A percentile compares a stretch with the other conserved stretches of the same genome.
Conservation (phyloP, 2,113 vertebrate genomes). For the Gracilinanus agilis region DNA sequence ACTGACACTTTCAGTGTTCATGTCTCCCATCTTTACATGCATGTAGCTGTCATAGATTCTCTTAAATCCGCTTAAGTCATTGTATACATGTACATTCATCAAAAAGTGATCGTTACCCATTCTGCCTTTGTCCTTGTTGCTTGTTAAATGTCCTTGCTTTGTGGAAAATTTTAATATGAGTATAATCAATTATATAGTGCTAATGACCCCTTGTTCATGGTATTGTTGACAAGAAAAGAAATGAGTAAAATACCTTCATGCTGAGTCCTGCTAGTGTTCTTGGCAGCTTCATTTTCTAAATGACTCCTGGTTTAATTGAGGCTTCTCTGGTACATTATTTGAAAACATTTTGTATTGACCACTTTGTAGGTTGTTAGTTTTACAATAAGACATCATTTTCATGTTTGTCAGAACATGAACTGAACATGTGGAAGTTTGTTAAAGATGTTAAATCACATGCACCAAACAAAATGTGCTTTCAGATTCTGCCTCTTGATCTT, state of each 20-base stretch:
- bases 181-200: slow-evolving; percentile 4
- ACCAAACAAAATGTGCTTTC: background rate
- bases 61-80: slow-evolving; percentile 4
- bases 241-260: background rate
- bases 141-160: background rate
- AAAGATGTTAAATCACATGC: slow-evolving; percentile 12
- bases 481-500: background rate
- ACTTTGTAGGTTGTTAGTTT: background rate
- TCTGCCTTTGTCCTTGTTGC: background rate
- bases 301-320: slow-evolving; percentile 26
- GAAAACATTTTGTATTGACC: background rate
- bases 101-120: background rate
- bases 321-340: background rate
- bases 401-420: slow-evolving; percentile 11
- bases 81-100: background rate
- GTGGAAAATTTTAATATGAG: background rate
- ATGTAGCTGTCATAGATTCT: background rate
- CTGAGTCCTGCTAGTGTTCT: background rate
- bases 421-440: slow-evolving; percentile 6
- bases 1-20: background rate
- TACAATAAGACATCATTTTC: background rate
- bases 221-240: slow-evolving; percentile 22
- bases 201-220: background rate
- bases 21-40: background rate
- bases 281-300: slow-evolving; percentile 8